These are phyloP conservation scores for Typhlichthys subterraneus DNA, from an alignment of 2,797 vertebrate species.

Conservation along the genomic window DNA sequence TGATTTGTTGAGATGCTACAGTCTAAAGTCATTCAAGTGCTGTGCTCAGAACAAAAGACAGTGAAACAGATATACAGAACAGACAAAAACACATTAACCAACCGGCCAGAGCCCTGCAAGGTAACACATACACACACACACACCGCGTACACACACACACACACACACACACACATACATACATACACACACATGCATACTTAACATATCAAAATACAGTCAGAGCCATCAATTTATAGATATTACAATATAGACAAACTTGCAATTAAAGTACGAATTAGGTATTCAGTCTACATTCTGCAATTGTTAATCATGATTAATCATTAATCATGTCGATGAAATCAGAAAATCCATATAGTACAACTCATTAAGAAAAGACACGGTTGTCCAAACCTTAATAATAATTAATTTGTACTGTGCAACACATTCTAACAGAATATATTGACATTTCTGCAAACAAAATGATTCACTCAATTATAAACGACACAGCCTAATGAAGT, in stretches of 20 bases:
- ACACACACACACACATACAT: slow-evolving; percentile 7
- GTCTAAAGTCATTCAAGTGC: slow-evolving; percentile 62
- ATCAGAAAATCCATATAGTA: slow-evolving; percentile 16
- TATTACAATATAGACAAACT: slow-evolving; percentile 45
- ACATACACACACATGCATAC: slow-evolving; percentile 16
- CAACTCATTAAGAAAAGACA: too few relatives aligned
- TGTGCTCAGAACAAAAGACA: slow-evolving; percentile 39
- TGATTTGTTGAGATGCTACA: slow-evolving; percentile 60
- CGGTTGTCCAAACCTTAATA: too few relatives aligned
- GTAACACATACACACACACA: neutral
- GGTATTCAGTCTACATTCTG: slow-evolving; percentile 30
- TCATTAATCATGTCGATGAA: slow-evolving; percentile 13
- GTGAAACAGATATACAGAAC: slow-evolving; percentile 24
- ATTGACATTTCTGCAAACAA: too few relatives aligned
- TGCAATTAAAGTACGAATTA: slow-evolving; percentile 36
- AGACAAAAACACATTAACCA: slow-evolving; percentile 23
- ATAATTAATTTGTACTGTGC: too few relatives aligned
- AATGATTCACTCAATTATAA: too few relatives aligned
- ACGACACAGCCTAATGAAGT: too few relatives aligned
- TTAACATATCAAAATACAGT: slow-evolving; percentile 61
- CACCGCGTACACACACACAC: too few relatives aligned
- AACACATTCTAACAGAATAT: too few relatives aligned
- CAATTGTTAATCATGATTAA: slow-evolving; percentile 26
- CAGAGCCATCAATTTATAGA: slow-evolving; percentile 49
- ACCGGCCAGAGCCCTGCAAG: slow-evolving; percentile 40